A percentile compares a stretch with the other conserved stretches of the same genome.
Conservation (phyloP, 2,797 vertebrate species). For the Lagorchestes hirsutus region DNA sequence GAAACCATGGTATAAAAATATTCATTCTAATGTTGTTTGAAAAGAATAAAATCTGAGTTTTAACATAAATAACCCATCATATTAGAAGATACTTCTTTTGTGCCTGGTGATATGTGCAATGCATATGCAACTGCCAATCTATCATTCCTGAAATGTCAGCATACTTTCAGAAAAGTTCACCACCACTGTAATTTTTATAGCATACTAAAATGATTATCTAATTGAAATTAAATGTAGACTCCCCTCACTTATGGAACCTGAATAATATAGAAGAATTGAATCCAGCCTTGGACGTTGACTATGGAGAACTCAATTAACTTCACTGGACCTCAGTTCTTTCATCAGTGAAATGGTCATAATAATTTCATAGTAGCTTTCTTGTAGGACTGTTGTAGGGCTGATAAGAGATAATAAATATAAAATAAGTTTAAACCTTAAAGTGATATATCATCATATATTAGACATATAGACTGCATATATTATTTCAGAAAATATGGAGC, state of each 20-base stretch:
- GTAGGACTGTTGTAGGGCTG: neutral
- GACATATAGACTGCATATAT: neutral
- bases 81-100: neutral
- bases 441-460: no score
- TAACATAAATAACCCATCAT: neutral
- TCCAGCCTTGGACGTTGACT: neutral
- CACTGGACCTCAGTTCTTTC: neutral
- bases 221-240: slow-evolving; percentile 25
- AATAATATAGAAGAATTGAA: neutral
- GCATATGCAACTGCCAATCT: slow-evolving; percentile 1
- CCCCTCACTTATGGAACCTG: neutral
- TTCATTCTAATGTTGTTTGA: slow-evolving; percentile 22
- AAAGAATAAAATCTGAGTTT: neutral
- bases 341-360: neutral
- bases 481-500: neutral
- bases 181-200: slow-evolving; percentile 49
- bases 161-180: slow-evolving; percentile 37
- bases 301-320: neutral
- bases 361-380: neutral
- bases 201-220: slow-evolving; percentile 21
- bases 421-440: neutral
- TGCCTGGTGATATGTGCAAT: neutral
- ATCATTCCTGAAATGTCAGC: slow-evolving; percentile 48
- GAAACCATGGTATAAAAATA: slow-evolving; percentile 5
- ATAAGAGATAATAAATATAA: neutral